A percentile compares a stretch with the other conserved stretches of the same genome.
These are phyloP conservation scores for Turdus rufiventris DNA, from an alignment of 2,113 vertebrate genomes.

Conservation along the genomic window DNA sequence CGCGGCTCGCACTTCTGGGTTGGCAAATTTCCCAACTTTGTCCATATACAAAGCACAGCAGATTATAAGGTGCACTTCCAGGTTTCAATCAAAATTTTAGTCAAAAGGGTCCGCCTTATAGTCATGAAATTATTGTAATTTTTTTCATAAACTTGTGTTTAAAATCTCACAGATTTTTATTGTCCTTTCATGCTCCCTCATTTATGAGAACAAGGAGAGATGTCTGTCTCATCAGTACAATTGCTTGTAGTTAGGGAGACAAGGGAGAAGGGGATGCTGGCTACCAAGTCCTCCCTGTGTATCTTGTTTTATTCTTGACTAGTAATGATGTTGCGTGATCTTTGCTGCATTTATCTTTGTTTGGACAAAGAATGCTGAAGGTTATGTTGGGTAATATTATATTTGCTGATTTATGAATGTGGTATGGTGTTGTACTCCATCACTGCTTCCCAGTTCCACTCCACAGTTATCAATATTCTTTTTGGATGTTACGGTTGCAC, in stretches of 20 bases:
- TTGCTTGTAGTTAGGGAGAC: neutral
- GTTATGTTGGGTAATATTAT: accelerated
- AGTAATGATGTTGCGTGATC: neutral
- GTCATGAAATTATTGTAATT: too few relatives aligned
- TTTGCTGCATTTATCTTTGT: neutral
- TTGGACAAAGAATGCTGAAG: neutral
- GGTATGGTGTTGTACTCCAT: neutral
- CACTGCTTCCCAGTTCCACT: neutral
- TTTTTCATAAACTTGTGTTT: neutral
- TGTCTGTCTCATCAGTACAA: neutral
- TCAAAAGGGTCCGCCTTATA: too few relatives aligned
- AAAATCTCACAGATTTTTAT: neutral
- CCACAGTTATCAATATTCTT: neutral
- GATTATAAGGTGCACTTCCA: too few relatives aligned
- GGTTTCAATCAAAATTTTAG: too few relatives aligned
- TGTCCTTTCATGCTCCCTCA: neutral
- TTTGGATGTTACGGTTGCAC: neutral
- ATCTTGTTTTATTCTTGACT: neutral
- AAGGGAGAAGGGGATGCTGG: neutral
- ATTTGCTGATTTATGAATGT: neutral
- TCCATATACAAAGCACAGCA: too few relatives aligned
- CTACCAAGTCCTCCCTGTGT: neutral
- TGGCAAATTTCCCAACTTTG: too few relatives aligned
- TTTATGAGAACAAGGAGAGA: neutral
- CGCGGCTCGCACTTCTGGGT: too few relatives aligned